Base-by-base conservation (phyloP, 2,888 invertebrate genomes). In the Slavum lentiscoides region DNA sequence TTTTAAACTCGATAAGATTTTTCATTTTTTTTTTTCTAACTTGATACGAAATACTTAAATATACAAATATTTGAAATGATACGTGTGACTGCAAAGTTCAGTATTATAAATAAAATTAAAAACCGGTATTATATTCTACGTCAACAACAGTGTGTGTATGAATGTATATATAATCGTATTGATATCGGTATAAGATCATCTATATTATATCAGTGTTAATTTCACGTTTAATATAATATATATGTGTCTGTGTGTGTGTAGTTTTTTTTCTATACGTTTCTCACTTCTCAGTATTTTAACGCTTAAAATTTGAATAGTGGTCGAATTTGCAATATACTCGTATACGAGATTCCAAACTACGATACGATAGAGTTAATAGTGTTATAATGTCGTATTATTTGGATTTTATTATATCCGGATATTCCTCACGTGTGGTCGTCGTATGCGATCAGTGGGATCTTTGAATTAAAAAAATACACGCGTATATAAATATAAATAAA, bases 111-210 rank as follows among this genome's bases (percentile, higher is more conserved):
- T 62, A 53, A 49, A 30, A 74, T 74, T 61, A 55, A 61, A 62
- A 74, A 74, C 73, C 73, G 62, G 73, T 74, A 74, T 72, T 43
- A 59, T 58, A 39, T 49, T 13, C 69, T 4, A 11, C 39, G n/a
- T 39, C 43, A 21, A 55, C 55, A 6, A 19, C 30, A 4, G 30
- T 30, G 23, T 23, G 61, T 49, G 49, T 13, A 49, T 49, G 13
- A 49, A 49, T 13, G 49, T 13, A 30, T 30, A 4, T 30, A 30
- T 30, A 13, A 49, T 19, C 39, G 21, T 3, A 37, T 55, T 7
- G 61, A 19, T 43, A 61, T 61, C 73, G 61, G 19, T 43, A 17
- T 73, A 39, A 19, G 39, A 70, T 23, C 43, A 13, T 43, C 23
- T 19, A 43, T 59, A 21, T 43, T n/a, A 39, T 61, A 39, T 61